Base-by-base conservation (phyloP, 2,888 invertebrate genomes). In the Carabus problematicus region DNA sequence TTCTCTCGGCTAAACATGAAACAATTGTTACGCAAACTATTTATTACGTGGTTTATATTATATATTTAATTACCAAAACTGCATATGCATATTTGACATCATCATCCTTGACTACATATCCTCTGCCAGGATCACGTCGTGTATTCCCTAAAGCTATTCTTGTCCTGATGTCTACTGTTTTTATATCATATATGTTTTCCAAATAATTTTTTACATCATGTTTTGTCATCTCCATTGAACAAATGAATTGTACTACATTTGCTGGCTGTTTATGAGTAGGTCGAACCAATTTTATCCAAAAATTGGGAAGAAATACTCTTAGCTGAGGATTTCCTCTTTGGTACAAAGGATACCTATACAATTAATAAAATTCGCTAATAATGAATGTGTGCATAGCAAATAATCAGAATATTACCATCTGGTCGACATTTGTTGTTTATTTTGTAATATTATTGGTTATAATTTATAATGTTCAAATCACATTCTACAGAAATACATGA, bases 201-300 rank as follows among this genome's bases (percentile, higher is more conserved):
- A 99, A 84, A 82, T 99, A 99, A 82, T 95, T 95, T 79, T 89
- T 90, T 0, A 99, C 86, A 81, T 99, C 99, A 76, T 85, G 78
- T 79, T 87, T 90, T 0, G 95, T 96, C 98, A 99, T 99, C 85
- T 95, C 90, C 84, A 93, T 92, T 8, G 97, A 95, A 75, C 95
- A 94, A 60, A 92, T 87, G 82, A 99, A 98, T 63, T 91, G 88
- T 0, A 96, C 93, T 47, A 91, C 82, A 84, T 98, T 95, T 56
- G 88, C 85, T 2, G 94, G 93, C 74, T 90, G 88, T 41, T 85
- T 85, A 16, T 84, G 82, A 3, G 79, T 76, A 0, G 94, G 90
- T 64, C 89, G 86, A 0, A 98, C 87, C 14, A 98, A 77, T 83
- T 97, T 98, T 90, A 99, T 89, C 95, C 96, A 98, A 83, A 98